Percentiles rank a stretch among this genome's conserved stretches.
These are phyloP conservation scores for Melinopterus prodromus DNA, from an alignment of 2,888 invertebrate species.

Conservation along the genomic window DNA sequence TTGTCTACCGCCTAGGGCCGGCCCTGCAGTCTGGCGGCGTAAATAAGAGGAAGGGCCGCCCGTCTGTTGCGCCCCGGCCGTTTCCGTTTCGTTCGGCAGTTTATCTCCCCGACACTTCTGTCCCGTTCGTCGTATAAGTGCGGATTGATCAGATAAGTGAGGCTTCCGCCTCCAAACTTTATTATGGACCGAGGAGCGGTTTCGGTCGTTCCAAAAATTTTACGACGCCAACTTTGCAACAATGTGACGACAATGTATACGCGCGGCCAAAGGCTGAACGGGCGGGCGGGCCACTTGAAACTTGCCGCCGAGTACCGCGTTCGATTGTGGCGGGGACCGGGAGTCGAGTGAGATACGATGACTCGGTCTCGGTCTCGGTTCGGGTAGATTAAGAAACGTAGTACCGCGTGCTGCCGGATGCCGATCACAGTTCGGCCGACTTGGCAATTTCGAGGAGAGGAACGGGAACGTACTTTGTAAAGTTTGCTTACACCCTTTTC, in stretches of 20 bases:
- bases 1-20: no score
- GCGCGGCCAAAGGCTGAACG: not conserved
- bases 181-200: constrained; percentile 16
- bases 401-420: not conserved
- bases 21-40: no score
- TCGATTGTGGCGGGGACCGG: not conserved
- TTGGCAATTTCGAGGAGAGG: not conserved
- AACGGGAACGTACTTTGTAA: not conserved
- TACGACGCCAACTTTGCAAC: constrained; percentile 25
- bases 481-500: not conserved
- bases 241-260: constrained; percentile 21
- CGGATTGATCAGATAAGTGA: constrained; percentile 25
- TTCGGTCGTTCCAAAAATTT: constrained; percentile 25
- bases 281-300: not conserved
- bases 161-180: constrained; percentile 22
- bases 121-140: constrained; percentile 19
- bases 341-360: not conserved
- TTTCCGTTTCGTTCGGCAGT: not conserved
- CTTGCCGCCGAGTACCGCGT: not conserved
- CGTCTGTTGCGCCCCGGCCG: not conserved
- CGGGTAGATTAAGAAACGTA: not conserved
- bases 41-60: not conserved
- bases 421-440: not conserved
- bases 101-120: constrained; percentile 11
- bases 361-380: not conserved